A percentile compares a stretch with the other conserved stretches of the same genome.
Evolutionary conservation across 2,797 vertebrate genomes (phyloP).

Genomic region (Scleropages formosus): DNA sequence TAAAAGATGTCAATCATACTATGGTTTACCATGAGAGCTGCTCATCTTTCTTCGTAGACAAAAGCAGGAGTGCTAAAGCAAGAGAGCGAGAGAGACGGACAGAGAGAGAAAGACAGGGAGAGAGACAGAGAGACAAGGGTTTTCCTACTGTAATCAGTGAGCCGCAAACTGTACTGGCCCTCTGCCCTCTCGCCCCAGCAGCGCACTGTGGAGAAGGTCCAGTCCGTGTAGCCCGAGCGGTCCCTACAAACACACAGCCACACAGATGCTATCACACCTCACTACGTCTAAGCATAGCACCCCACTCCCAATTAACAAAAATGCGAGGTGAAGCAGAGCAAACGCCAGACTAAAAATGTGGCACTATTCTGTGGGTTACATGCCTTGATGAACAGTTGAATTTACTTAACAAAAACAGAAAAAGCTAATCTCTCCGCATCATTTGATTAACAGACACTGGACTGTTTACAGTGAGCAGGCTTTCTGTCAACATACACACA

Average conservation of each 20-base stretch:
- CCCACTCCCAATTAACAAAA: not conserved
- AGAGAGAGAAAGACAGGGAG: not conserved
- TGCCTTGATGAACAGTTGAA: too few relatives aligned
- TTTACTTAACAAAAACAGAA: too few relatives aligned
- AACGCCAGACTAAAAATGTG: not conserved
- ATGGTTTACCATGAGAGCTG: not conserved
- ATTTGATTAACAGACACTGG: not conserved
- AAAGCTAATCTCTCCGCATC: too few relatives aligned
- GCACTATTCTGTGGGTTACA: too few relatives aligned
- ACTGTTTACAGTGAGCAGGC: not conserved
- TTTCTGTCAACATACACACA: not conserved
- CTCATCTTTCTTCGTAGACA: not conserved
- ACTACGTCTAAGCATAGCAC: slow-evolving; percentile 7
- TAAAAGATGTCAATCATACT: not conserved
- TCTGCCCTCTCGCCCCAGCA: slow-evolving; percentile 90
- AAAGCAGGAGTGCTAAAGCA: not conserved
- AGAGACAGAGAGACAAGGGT: not conserved
- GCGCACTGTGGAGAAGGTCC: slow-evolving; percentile 95
- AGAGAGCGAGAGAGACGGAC: too few relatives aligned
- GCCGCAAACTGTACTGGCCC: slow-evolving; percentile 77
- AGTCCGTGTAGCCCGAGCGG: slow-evolving; percentile 80
- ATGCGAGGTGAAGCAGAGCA: too few relatives aligned
- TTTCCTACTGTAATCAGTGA: slow-evolving; percentile 82
- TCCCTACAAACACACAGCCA: slow-evolving; percentile 65
- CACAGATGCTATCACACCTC: not conserved